Conservation (phyloP, 2,888 invertebrate genomes). For the Stenodera caucasica region DNA sequence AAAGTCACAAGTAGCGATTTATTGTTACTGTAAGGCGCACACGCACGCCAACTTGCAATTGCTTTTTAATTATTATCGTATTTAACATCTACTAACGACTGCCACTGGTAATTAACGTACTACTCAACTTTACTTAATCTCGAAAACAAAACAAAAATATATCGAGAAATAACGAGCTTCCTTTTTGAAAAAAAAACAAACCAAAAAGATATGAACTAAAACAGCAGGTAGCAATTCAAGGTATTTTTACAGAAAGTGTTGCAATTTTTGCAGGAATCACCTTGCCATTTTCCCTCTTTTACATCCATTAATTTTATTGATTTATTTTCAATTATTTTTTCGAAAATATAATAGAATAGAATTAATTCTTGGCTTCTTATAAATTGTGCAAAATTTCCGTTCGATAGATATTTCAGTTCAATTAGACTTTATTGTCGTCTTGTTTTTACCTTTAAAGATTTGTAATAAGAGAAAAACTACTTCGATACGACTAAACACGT, state of each 20-base stretch:
- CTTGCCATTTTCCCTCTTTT: neutral
- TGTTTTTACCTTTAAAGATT: neutral
- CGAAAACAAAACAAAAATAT: neutral
- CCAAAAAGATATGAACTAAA: neutral
- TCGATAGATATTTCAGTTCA: neutral
- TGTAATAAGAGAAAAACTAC: neutral
- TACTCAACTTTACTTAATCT: neutral
- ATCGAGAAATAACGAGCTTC: neutral
- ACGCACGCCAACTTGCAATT: slow-evolving; percentile 21
- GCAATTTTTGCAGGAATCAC: slow-evolving; percentile 2
- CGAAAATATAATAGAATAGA: no score
- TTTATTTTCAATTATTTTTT: no score
- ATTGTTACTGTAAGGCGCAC: neutral
- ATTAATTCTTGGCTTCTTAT: neutral
- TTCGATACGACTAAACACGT: neutral
- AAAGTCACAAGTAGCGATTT: neutral
- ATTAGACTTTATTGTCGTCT: neutral
- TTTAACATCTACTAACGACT: neutral
- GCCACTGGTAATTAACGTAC: slow-evolving; percentile 6
- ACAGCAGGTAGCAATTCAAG: neutral
- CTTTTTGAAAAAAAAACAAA: neutral
- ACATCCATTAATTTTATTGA: neutral
- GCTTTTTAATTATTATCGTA: slow-evolving; percentile 23
- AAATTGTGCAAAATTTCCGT: neutral
- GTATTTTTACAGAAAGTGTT: neutral